Evolutionary conservation across 1,140 invertebrate species (phyloP).

Genomic region (Listronotus bonariensis): DNA sequence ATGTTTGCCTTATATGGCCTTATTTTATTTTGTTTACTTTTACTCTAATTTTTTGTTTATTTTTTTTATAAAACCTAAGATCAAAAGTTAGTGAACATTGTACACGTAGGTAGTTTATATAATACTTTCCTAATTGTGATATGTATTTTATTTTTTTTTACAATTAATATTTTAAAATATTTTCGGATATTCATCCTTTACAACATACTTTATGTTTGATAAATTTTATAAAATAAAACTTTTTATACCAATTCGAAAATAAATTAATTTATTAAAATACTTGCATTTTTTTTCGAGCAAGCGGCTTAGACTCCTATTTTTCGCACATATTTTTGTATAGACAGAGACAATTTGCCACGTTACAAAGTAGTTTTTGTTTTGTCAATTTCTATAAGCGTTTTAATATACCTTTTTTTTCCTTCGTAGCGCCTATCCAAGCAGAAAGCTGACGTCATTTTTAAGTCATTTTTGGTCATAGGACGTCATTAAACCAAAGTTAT

Average conservation of each 20-base stretch:
- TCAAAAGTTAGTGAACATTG: background rate
- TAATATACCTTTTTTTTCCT: too few species aligned
- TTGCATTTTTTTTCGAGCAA: background rate
- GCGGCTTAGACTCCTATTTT: too few species aligned
- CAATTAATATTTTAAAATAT: background rate
- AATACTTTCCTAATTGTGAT: conserved; percentile 18
- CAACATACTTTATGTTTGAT: conserved; percentile 13
- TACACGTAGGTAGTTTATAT: conserved; percentile 1
- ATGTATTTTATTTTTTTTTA: conserved; percentile 5
- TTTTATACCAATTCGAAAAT: conserved; percentile 23
- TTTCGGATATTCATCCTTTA: background rate
- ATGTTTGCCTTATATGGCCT: background rate
- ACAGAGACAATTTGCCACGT: too few species aligned
- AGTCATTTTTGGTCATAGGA: too few species aligned
- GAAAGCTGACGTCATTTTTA: too few species aligned
- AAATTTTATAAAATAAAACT: conserved; percentile 3
- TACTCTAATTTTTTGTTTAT: background rate
- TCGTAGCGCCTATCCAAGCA: too few species aligned
- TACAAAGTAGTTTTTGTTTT: too few species aligned
- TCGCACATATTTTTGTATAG: too few species aligned
- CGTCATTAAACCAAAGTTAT: too few species aligned
- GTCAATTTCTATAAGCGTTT: too few species aligned
- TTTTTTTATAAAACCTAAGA: background rate
- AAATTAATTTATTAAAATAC: conserved; percentile 17
- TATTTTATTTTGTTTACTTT: background rate